A percentile compares a stretch with the other conserved stretches of the same genome.
These are phyloP conservation scores for Buceros bicornis DNA, from an alignment of 2,797 vertebrate genomes.

Conservation along the genomic window DNA sequence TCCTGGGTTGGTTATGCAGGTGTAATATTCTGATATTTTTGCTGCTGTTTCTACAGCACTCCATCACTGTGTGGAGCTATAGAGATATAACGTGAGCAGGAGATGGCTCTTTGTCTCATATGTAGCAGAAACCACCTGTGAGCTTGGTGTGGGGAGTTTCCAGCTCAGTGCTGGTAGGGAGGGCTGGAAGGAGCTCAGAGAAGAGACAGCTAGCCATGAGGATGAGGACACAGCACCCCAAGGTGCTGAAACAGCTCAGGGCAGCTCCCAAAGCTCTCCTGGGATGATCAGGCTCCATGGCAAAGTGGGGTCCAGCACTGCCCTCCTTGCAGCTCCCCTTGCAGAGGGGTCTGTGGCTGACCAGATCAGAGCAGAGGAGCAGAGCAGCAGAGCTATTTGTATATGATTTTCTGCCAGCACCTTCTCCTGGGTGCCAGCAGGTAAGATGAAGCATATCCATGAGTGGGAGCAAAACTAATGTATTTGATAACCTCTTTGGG, in stretches of 20 bases:
- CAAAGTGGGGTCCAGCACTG: neutral
- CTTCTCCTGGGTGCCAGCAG: neutral
- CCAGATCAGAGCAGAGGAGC: neutral
- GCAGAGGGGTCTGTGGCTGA: neutral
- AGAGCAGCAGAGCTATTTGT: neutral
- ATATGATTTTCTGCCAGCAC: neutral
- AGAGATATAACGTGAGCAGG: neutral
- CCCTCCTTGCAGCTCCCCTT: neutral
- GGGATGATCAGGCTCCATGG: neutral
- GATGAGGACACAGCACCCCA: neutral
- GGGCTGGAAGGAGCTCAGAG: neutral
- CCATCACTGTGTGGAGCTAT: neutral
- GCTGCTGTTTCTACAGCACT: neutral
- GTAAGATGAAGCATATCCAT: neutral
- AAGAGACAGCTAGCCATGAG: accelerated
- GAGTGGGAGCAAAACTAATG: neutral
- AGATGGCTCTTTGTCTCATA: neutral
- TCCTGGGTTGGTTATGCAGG: neutral
- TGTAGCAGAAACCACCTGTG: neutral
- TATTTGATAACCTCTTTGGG: neutral
- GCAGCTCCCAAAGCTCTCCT: neutral
- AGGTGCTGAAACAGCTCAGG: neutral
- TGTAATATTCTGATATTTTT: neutral
- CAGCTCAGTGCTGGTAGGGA: neutral
- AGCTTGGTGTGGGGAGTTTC: neutral